phyloP scores from a whole-genome alignment of 2,888 invertebrate genomes.

The Ectobius pallidus region DNA sequence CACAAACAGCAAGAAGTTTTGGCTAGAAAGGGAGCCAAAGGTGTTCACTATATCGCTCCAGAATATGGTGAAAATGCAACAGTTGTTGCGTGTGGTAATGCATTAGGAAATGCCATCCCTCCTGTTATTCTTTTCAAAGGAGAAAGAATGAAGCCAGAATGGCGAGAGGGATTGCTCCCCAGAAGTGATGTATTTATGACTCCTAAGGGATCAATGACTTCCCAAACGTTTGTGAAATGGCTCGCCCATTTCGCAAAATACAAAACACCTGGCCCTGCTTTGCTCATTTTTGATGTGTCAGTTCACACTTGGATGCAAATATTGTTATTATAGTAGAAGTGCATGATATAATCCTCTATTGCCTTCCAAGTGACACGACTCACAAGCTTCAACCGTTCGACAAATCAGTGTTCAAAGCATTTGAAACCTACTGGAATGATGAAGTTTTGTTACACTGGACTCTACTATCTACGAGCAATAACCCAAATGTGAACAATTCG shows the following conservation, averaged over 20 bases:
- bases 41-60: conserved; percentile 47
- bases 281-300: not conserved
- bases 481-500: not conserved
- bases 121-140: conserved; percentile 50
- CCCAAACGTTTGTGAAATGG: not conserved
- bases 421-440: not conserved
- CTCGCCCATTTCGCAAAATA: not conserved
- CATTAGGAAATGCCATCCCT: conserved; percentile 48
- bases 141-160: conserved; percentile 5
- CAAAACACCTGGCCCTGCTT: not conserved
- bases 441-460: not conserved
- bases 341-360: not conserved
- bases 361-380: not conserved
- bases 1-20: conserved; percentile 48
- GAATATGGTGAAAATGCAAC: conserved; percentile 52
- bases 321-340: not conserved
- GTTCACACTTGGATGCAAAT: not conserved
- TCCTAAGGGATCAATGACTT: not conserved
- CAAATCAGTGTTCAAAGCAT: not conserved
- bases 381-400: not conserved
- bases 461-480: not conserved
- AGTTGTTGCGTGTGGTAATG: conserved; percentile 49
- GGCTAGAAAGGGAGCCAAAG: conserved; percentile 48
- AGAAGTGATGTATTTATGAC: not conserved
- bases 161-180: not conserved